Percentiles rank a stretch among this genome's conserved stretches.
phyloP scores from a whole-genome alignment of 2,888 invertebrate species.

The Odontocolon sp. region DNA sequence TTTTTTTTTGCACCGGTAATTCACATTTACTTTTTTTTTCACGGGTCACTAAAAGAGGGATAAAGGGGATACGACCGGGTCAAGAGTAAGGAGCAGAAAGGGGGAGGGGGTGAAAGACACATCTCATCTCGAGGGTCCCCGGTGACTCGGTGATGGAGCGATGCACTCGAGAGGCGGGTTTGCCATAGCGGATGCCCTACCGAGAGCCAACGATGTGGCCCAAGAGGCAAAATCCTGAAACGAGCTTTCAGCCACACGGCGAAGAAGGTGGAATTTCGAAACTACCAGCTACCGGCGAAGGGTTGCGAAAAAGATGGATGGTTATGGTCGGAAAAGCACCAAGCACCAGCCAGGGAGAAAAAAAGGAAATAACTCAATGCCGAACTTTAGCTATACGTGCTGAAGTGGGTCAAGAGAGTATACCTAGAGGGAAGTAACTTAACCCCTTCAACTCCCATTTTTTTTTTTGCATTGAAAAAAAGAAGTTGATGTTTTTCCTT shows the following conservation, averaged over 20 bases:
- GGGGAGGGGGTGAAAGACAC: slow-evolving; percentile 11
- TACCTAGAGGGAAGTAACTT: background rate
- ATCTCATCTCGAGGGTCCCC: slow-evolving; percentile 38
- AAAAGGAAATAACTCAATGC: slow-evolving; percentile 9
- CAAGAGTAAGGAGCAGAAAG: slow-evolving; percentile 1
- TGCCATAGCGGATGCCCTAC: slow-evolving; percentile 29
- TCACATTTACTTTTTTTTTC: background rate
- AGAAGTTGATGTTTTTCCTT: no score
- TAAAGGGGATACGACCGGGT: background rate
- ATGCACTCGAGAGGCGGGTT: slow-evolving; percentile 46
- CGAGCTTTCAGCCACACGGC: slow-evolving; percentile 8
- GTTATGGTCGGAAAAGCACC: slow-evolving; percentile 1
- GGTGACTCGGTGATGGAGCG: slow-evolving; percentile 58
- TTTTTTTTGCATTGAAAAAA: background rate
- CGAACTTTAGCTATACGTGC: background rate
- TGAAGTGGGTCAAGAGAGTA: background rate
- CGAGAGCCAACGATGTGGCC: slow-evolving; percentile 31
- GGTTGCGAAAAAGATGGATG: slow-evolving; percentile 27
- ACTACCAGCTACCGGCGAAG: slow-evolving; percentile 17
- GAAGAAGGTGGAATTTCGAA: slow-evolving; percentile 18
- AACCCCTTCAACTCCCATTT: background rate
- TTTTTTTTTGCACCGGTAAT: no score
- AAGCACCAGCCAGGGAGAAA: background rate
- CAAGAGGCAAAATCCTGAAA: slow-evolving; percentile 26
- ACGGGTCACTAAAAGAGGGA: background rate